These are phyloP conservation scores for Melanargia galathea DNA, from an alignment of 2,888 invertebrate species.

Conservation along the genomic window DNA sequence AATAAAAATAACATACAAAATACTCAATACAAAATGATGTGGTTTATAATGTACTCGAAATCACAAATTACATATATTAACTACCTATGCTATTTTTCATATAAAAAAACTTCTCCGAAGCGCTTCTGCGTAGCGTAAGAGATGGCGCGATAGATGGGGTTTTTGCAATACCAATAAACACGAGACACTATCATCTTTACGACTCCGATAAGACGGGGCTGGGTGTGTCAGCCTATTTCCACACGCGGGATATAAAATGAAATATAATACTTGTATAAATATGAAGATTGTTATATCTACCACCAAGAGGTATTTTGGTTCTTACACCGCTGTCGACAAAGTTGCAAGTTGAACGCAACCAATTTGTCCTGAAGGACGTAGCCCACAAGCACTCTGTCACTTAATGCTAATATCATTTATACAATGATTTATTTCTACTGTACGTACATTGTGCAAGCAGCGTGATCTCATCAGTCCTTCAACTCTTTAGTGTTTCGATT, in stretches of 20 bases:
- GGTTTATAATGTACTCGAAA: no score
- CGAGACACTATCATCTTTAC: conserved; percentile 39
- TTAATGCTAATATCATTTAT: conserved; percentile 12
- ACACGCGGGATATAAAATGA: conserved; percentile 29
- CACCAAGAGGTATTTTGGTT: background rate
- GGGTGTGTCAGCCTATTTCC: conserved; percentile 24
- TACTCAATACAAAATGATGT: no score
- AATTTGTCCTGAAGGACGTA: conserved; percentile 15
- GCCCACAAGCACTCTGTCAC: conserved; percentile 4
- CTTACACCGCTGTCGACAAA: background rate
- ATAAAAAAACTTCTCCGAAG: background rate
- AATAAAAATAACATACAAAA: no score
- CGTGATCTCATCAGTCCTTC: no score
- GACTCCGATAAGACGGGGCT: conserved; percentile 36
- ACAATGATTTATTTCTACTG: background rate
- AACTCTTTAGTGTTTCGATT: no score
- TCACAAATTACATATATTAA: no score
- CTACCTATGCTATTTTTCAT: background rate
- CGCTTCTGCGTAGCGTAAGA: conserved; percentile 8
- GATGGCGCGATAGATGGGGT: conserved; percentile 28
- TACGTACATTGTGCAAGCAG: no score
- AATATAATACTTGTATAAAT: conserved; percentile 21
- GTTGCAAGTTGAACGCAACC: conserved; percentile 7
- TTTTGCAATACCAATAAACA: conserved; percentile 39
- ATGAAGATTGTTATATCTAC: background rate